phyloP scores from a whole-genome alignment of 2,888 invertebrate species.

The Nomada fucata region DNA sequence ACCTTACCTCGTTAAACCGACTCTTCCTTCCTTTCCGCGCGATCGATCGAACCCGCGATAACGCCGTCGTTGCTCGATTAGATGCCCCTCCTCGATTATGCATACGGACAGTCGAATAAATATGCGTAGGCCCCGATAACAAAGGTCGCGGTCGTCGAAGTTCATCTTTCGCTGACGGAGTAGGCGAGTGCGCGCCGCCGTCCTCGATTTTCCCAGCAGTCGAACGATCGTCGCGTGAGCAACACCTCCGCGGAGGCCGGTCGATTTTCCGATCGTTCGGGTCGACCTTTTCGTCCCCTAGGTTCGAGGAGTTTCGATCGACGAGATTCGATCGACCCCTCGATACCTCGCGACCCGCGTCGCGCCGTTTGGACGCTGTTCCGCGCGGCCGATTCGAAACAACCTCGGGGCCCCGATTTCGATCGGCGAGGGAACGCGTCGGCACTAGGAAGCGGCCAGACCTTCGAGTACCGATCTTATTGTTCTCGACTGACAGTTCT shows the following conservation, averaged over 20 bases:
- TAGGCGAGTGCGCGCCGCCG: not conserved
- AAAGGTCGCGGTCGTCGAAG: slow-evolving; percentile 71
- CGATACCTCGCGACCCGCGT: no score
- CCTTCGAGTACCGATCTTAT: slow-evolving; percentile 38
- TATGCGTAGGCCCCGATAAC: slow-evolving; percentile 64
- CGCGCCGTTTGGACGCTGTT: not conserved
- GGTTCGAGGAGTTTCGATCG: no score
- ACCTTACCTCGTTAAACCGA: no score
- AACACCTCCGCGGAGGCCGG: not conserved
- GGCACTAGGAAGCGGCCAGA: slow-evolving; percentile 25
- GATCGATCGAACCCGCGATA: not conserved
- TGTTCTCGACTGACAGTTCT: slow-evolving; percentile 54
- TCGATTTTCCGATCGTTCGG: not conserved
- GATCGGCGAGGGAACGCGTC: slow-evolving; percentile 23
- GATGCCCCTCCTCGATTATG: slow-evolving; percentile 57
- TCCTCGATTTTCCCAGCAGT: slow-evolving; percentile 37
- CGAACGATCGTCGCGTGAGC: slow-evolving; percentile 5
- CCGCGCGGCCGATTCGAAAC: not conserved
- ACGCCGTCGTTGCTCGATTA: slow-evolving; percentile 6
- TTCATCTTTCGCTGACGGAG: slow-evolving; percentile 61
- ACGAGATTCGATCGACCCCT: no score
- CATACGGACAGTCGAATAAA: slow-evolving; percentile 56
- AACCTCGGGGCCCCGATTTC: slow-evolving; percentile 13
- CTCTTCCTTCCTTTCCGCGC: no score
- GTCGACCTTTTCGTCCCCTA: no score